These are phyloP conservation scores for Seriola dumerili DNA, from an alignment of 2,113 vertebrate genomes.

Conservation along the genomic window DNA sequence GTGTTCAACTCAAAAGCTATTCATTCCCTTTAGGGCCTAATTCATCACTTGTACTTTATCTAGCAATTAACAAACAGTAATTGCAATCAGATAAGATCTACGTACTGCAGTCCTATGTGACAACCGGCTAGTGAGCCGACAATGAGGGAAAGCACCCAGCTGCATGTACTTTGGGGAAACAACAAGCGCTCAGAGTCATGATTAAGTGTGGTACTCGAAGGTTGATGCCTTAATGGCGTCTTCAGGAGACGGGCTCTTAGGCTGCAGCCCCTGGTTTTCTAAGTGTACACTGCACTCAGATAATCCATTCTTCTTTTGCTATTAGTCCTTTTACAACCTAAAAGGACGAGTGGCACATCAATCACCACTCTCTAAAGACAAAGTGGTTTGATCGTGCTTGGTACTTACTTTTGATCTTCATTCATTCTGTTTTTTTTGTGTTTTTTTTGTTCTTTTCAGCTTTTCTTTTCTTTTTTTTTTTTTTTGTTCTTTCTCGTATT, in stretches of 20 bases:
- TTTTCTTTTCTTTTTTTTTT: constrained; percentile 14
- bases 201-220: constrained; percentile 69
- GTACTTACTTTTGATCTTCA: constrained; percentile 67
- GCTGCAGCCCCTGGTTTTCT: constrained; percentile 59
- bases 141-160: constrained; percentile 51
- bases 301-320: constrained; percentile 72
- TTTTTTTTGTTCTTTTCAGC: constrained; percentile 32
- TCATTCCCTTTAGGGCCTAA: constrained; percentile 51
- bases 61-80: constrained; percentile 79
- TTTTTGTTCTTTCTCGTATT: constrained; percentile 33
- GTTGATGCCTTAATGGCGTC: constrained; percentile 71
- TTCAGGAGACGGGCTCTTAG: constrained; percentile 65
- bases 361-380: constrained; percentile 63
- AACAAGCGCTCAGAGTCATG: constrained; percentile 62
- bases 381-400: constrained; percentile 68
- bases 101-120: constrained; percentile 46
- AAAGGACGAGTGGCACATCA: constrained; percentile 73
- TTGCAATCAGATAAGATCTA: constrained; percentile 74
- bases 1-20: constrained; percentile 49
- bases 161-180: constrained; percentile 54
- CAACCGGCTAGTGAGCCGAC: constrained; percentile 63
- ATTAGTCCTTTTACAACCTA: constrained; percentile 69
- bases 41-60: constrained; percentile 66
- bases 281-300: constrained; percentile 67
- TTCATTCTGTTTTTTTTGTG: constrained; percentile 27